A percentile compares a stretch with the other conserved stretches of the same genome.
Evolutionary conservation across 1,140 invertebrate species (phyloP).

Genomic region (Calycopis cecrops): DNA sequence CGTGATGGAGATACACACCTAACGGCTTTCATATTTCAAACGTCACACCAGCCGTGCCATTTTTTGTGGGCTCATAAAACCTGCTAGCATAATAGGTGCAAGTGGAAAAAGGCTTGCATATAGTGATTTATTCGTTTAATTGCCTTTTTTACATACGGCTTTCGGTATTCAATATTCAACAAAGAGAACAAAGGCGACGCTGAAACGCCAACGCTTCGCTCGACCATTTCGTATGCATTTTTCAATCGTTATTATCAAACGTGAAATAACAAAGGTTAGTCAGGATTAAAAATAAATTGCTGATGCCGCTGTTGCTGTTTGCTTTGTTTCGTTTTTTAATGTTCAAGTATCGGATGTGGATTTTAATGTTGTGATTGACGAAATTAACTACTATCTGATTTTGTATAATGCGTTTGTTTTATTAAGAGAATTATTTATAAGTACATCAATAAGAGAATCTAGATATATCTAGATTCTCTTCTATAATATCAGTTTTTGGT

Average conservation of each 20-base stretch:
- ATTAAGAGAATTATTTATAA: conserved; percentile 4
- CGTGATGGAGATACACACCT: conserved; percentile 54
- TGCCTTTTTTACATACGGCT: conserved; percentile 47
- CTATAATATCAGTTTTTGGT: too few relatives aligned
- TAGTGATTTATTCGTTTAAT: conserved; percentile 62
- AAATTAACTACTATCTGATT: too few relatives aligned
- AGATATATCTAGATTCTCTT: too few relatives aligned
- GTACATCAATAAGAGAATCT: conserved; percentile 17
- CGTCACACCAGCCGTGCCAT: conserved; percentile 37
- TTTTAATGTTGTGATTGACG: background rate
- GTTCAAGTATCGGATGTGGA: background rate
- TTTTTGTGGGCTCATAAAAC: conserved; percentile 39
- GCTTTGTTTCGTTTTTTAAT: background rate
- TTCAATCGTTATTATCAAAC: conserved; percentile 14
- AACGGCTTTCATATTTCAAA: conserved; percentile 65
- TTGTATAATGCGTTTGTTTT: too few relatives aligned
- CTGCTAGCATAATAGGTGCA: conserved; percentile 34
- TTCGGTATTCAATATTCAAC: conserved; percentile 54
- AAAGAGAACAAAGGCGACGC: conserved; percentile 41
- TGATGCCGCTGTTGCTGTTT: conserved; percentile 1
- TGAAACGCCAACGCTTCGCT: conserved; percentile 29
- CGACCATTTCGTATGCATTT: conserved; percentile 23
- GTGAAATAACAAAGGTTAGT: conserved; percentile 10
- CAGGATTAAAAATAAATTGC: conserved; percentile 10
- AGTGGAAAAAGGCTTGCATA: conserved; percentile 36